These are phyloP conservation scores for Adela reaumurella DNA, from an alignment of 2,888 invertebrate species.

Conservation along the genomic window DNA sequence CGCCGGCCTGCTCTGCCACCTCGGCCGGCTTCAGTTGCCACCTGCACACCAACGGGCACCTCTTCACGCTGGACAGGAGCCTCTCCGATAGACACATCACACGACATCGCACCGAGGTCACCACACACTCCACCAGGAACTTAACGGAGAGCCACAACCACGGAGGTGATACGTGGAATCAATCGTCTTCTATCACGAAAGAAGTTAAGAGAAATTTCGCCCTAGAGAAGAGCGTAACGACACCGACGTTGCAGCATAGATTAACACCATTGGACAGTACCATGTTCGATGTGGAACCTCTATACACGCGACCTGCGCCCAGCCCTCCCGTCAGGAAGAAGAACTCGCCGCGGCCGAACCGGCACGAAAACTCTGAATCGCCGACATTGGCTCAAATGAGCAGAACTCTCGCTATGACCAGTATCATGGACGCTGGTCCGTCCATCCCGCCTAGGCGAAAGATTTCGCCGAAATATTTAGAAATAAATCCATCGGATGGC, in stretches of 20 bases:
- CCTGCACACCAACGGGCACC: conserved; percentile 35
- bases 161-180: too few relatives aligned
- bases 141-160: not conserved
- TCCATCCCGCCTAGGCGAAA: conserved; percentile 35
- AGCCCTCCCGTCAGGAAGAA: conserved; percentile 44
- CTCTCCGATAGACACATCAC: conserved; percentile 26
- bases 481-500: conserved; percentile 1
- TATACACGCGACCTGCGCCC: conserved; percentile 39
- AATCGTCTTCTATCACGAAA: too few relatives aligned
- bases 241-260: conserved; percentile 21
- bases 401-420: conserved; percentile 25
- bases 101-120: conserved; percentile 20
- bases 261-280: conserved; percentile 20
- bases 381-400: conserved; percentile 27
- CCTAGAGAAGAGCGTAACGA: conserved; percentile 43
- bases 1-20: conserved; percentile 37
- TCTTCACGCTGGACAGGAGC: conserved; percentile 39
- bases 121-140: conserved; percentile 21
- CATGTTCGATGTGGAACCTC: conserved; percentile 40
- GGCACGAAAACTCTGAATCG: conserved; percentile 21
- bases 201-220: conserved; percentile 15
- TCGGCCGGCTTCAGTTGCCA: conserved; percentile 45
- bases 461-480: conserved; percentile 27
- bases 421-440: conserved; percentile 34
- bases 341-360: conserved; percentile 26